phyloP scores from a whole-genome alignment of 2,888 invertebrate species.

The Dynastes hyllus region DNA sequence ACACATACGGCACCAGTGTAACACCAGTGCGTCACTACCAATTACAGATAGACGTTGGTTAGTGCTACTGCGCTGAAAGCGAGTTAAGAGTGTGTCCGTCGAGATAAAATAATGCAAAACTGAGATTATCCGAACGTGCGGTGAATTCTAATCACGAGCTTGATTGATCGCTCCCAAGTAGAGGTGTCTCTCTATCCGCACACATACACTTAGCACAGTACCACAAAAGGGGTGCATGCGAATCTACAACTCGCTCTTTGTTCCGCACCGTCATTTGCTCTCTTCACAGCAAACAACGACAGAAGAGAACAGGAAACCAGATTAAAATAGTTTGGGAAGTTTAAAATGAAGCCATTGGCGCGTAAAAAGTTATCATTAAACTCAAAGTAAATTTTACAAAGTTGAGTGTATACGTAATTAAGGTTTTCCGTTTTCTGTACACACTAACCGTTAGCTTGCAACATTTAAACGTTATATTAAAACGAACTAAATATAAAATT shows the following conservation, averaged over 20 bases:
- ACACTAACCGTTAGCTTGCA: neutral
- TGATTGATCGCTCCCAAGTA: conserved; percentile 63
- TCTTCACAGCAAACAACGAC: conserved; percentile 11
- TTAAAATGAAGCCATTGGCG: conserved; percentile 50
- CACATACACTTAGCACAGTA: conserved; percentile 41
- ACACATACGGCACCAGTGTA: conserved; percentile 19
- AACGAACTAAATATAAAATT: neutral
- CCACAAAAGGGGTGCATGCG: conserved; percentile 42
- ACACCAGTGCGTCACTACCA: conserved; percentile 44
- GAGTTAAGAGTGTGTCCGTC: conserved; percentile 65
- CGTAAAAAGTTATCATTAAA: conserved; percentile 24
- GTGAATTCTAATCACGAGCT: conserved; percentile 69
- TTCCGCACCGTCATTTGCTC: conserved; percentile 16
- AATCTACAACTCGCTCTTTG: conserved; percentile 37
- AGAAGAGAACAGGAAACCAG: conserved; percentile 33
- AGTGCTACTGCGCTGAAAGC: conserved; percentile 23
- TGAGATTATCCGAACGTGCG: conserved; percentile 71
- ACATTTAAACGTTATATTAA: neutral
- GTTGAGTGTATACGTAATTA: conserved; percentile 18
- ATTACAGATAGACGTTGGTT: conserved; percentile 39
- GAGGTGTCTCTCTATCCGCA: conserved; percentile 53
- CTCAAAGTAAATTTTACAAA: conserved; percentile 34
- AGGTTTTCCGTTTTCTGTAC: neutral
- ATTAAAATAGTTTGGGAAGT: conserved; percentile 53
- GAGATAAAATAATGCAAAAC: conserved; percentile 71